Conservation (phyloP, 2,888 invertebrate species). For the Labia minor region DNA sequence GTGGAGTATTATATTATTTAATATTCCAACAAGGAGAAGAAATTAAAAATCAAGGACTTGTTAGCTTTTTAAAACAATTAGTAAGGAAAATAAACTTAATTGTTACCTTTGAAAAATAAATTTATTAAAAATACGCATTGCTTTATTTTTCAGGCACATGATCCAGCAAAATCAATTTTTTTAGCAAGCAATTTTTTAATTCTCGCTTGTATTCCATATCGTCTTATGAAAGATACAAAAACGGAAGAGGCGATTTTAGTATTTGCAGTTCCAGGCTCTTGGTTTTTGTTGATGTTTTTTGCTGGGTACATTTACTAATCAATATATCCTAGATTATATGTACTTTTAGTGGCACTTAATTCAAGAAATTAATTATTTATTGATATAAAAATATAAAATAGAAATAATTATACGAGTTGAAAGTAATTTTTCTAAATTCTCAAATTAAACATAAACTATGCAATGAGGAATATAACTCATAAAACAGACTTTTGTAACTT, state of each 20-base stretch:
- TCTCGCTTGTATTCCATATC: constrained; percentile 78
- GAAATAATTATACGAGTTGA: too few species aligned
- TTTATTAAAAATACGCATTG: constrained; percentile 16
- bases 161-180: constrained; percentile 91
- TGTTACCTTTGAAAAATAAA: constrained; percentile 13
- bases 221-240: constrained; percentile 58
- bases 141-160: constrained; percentile 59
- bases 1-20: constrained; percentile 78
- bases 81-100: constrained; percentile 42
- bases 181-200: constrained; percentile 82
- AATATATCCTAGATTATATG: not conserved
- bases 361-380: constrained; percentile 13
- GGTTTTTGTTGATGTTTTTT: constrained; percentile 97
- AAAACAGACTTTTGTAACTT: too few species aligned
- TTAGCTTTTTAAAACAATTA: constrained; percentile 83
- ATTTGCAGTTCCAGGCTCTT: constrained; percentile 87
- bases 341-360: too few species aligned
- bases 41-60: constrained; percentile 83
- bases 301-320: constrained; percentile 62
- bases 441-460: too few species aligned
- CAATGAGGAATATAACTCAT: too few species aligned
- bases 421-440: too few species aligned
- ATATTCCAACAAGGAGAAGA: constrained; percentile 89
- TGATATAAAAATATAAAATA: too few species aligned
- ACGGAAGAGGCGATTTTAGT: constrained; percentile 86